phyloP scores from a whole-genome alignment of 2,888 invertebrate genomes.

The Nymphalis c-album region DNA sequence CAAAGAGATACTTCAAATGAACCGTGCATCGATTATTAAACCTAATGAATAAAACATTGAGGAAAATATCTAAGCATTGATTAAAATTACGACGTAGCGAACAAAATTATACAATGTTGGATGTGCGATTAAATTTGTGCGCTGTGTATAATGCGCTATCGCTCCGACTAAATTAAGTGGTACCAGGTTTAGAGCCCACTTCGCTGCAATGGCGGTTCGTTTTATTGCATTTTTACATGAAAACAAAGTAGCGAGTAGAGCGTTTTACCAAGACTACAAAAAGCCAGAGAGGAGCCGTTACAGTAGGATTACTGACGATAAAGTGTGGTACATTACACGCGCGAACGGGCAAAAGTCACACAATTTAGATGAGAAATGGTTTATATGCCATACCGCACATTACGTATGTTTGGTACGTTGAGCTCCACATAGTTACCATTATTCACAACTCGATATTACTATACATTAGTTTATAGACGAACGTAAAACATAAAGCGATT shows the following conservation, averaged over 20 bases:
- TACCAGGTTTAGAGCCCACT: slow-evolving; percentile 54
- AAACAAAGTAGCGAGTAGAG: slow-evolving; percentile 45
- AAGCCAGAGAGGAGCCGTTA: slow-evolving; percentile 47
- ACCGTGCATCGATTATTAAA: slow-evolving; percentile 42
- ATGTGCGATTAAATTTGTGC: slow-evolving; percentile 52
- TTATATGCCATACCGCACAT: slow-evolving; percentile 57
- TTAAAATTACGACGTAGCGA: slow-evolving; percentile 24
- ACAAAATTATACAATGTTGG: slow-evolving; percentile 32
- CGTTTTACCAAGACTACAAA: slow-evolving; percentile 40
- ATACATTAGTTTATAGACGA: not conserved
- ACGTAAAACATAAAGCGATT: not conserved
- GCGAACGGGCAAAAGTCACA: slow-evolving; percentile 60
- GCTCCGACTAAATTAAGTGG: slow-evolving; percentile 54
- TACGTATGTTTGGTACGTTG: slow-evolving; percentile 46
- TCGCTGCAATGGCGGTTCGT: slow-evolving; percentile 44
- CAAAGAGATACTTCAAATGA: slow-evolving; percentile 56
- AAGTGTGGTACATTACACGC: slow-evolving; percentile 65
- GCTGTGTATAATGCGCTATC: slow-evolving; percentile 47
- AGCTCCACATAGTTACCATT: slow-evolving; percentile 44
- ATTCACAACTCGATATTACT: slow-evolving; percentile 38
- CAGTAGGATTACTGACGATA: slow-evolving; percentile 61
- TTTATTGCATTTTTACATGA: slow-evolving; percentile 59
- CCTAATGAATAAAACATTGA: slow-evolving; percentile 12
- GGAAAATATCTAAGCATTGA: slow-evolving; percentile 2
- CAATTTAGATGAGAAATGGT: slow-evolving; percentile 68